Percentiles rank a stretch among this genome's conserved stretches.
Conservation (phyloP, 1,140 invertebrate genomes). For the Akabosia matsudoensis region DNA sequence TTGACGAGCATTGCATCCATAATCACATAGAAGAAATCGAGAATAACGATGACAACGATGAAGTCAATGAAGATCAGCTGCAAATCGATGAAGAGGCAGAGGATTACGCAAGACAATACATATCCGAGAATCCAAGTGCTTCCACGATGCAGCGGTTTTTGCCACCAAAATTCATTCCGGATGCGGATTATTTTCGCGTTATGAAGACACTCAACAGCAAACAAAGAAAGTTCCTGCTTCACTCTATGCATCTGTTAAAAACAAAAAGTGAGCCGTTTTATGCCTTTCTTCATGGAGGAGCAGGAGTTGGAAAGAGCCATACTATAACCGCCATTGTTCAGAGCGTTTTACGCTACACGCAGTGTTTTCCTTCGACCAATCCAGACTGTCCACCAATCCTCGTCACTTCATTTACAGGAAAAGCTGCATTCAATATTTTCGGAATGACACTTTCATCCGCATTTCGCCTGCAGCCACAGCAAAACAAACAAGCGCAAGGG, state of each 20-base stretch:
- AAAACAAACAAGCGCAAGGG: constrained; percentile 26
- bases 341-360: not conserved
- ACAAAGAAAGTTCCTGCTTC: not conserved
- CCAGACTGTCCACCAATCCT: not conserved
- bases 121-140: not conserved
- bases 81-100: constrained; percentile 16
- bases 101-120: not conserved
- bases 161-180: not conserved
- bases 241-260: constrained; percentile 12
- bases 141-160: not conserved
- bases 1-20: not conserved
- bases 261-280: not conserved
- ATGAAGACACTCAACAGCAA: constrained; percentile 15
- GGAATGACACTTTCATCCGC: not conserved
- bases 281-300: not conserved
- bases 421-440: constrained; percentile 7
- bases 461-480: constrained; percentile 13
- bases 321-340: constrained; percentile 24
- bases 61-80: constrained; percentile 10
- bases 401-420: not conserved
- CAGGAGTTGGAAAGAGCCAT: constrained; percentile 21
- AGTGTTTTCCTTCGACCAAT: no score
- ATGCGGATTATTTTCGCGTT: not conserved
- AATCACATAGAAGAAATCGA: not conserved
- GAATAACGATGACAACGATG: not conserved